Conservation (phyloP, 2,797 vertebrate species). For the Threskiornis aethiopicus region DNA sequence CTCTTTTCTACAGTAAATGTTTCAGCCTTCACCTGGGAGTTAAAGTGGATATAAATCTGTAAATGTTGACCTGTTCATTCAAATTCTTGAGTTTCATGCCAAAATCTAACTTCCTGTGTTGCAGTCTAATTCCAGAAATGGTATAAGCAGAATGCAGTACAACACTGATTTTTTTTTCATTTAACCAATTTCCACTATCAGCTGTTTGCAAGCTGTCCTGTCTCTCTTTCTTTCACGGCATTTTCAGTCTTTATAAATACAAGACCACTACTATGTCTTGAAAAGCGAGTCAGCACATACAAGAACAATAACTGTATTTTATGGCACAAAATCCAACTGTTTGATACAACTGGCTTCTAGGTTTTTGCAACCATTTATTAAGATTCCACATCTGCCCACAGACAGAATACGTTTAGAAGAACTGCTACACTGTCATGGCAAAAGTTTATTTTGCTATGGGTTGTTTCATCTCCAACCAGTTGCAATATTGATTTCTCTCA, state of each 20-base stretch:
- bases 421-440: slow-evolving; percentile 20
- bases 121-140: not conserved
- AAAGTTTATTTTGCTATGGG: slow-evolving; percentile 75
- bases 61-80: not conserved
- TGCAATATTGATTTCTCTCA: slow-evolving; percentile 78
- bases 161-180: not conserved
- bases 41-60: not conserved
- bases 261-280: not conserved
- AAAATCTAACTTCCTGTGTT: not conserved
- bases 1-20: not conserved
- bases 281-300: not conserved
- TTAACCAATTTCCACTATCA: not conserved
- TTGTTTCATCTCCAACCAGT: slow-evolving; percentile 74
- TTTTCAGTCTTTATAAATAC: not conserved
- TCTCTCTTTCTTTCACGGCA: not conserved
- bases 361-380: slow-evolving; percentile 29
- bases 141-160: not conserved
- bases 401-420: slow-evolving; percentile 27
- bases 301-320: slow-evolving; percentile 62
- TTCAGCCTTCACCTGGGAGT: not conserved
- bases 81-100: not conserved
- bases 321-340: not conserved
- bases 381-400: slow-evolving; percentile 32
- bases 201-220: not conserved
- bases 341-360: slow-evolving; percentile 20